Conservation (phyloP, 2,113 vertebrate species). For the Cephalopterus ornatus region DNA sequence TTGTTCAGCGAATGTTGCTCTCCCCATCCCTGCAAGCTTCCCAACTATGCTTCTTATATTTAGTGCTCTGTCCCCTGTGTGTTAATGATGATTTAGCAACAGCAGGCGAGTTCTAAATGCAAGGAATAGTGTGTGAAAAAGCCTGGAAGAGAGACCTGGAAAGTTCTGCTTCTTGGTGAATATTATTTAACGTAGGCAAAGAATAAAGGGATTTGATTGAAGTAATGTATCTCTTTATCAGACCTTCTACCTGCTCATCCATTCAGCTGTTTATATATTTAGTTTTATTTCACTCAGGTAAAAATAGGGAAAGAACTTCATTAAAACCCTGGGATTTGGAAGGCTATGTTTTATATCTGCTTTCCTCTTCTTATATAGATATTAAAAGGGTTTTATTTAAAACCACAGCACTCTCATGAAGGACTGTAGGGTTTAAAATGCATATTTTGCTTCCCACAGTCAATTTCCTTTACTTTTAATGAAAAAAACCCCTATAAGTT, state of each 20-base stretch:
- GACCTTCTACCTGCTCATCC: too few species aligned
- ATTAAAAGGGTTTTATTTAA: not conserved
- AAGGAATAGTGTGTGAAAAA: not conserved
- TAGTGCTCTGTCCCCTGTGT: not conserved
- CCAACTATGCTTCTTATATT: not conserved
- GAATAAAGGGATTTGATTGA: not conserved
- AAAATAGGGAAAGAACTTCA: not conserved
- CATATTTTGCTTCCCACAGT: not conserved
- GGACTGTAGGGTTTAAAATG: not conserved
- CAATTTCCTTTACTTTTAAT: not conserved
- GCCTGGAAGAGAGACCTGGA: not conserved
- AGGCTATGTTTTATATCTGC: not conserved
- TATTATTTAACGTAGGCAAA: not conserved
- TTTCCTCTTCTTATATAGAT: not conserved
- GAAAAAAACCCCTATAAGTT: not conserved
- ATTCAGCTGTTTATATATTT: not conserved
- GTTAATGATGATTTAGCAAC: slow-evolving; percentile 1
- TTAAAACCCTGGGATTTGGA: not conserved
- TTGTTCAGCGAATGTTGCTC: not conserved
- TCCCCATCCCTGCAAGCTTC: not conserved
- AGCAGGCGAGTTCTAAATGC: not conserved
- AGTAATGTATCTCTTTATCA: not conserved
- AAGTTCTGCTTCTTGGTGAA: not conserved
- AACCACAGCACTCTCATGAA: not conserved
- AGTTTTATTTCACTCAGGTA: not conserved